Percentiles rank a stretch among this genome's conserved stretches.
Conservation (phyloP, 2,888 invertebrate species). For the Lasioglossum calceatum region DNA sequence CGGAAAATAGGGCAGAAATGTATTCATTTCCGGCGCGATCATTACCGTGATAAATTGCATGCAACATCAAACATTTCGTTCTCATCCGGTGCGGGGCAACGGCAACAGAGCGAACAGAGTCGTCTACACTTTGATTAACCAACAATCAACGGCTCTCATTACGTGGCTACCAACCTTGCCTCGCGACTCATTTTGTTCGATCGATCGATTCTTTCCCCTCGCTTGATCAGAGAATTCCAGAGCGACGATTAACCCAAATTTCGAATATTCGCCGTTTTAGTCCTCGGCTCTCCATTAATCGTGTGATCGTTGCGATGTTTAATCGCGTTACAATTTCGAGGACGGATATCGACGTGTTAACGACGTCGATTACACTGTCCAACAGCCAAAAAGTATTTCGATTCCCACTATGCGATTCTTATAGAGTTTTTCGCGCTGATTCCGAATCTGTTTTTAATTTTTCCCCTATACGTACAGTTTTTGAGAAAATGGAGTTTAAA, state of each 20-base stretch:
- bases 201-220: not conserved
- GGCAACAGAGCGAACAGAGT: too few species aligned
- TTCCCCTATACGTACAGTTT: too few species aligned
- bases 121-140: not conserved
- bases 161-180: not conserved
- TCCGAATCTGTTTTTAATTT: too few species aligned
- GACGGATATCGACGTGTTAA: too few species aligned
- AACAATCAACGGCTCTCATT: not conserved
- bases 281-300: not conserved
- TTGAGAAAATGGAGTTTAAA: too few species aligned
- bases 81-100: too few species aligned
- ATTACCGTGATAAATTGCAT: not conserved
- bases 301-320: too few species aligned
- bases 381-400: too few species aligned
- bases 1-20: not conserved
- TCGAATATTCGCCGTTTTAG: not conserved
- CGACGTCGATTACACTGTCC: too few species aligned
- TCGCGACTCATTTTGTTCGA: not conserved
- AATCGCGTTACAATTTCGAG: too few species aligned
- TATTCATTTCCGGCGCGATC: not conserved
- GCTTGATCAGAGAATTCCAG: not conserved
- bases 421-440: too few species aligned
- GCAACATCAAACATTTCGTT: not conserved
- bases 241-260: constrained; percentile 12
- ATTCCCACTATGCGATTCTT: too few species aligned